Evolutionary conservation across 2,888 invertebrate species (phyloP).

Genomic region (Macrophya annulata): DNA sequence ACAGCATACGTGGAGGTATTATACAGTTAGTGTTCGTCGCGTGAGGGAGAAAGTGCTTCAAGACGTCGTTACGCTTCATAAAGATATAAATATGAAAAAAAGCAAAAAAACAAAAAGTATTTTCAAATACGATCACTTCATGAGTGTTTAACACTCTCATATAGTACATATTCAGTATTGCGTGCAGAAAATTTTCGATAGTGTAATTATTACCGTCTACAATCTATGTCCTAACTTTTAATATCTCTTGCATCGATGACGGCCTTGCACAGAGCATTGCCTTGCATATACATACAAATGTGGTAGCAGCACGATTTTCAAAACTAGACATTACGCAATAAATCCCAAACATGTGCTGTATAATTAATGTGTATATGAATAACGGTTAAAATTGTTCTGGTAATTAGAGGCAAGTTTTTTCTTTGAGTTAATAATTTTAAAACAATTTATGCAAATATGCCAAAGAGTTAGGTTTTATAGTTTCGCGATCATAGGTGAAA

Average conservation of each 20-base stretch:
- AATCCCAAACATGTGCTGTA: background rate
- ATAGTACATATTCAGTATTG: background rate
- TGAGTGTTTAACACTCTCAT: background rate
- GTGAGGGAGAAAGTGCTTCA: conserved; percentile 40
- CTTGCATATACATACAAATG: background rate
- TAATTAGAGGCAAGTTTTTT: background rate
- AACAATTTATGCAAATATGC: background rate
- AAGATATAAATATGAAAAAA: background rate
- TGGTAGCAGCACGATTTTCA: background rate
- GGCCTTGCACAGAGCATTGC: background rate
- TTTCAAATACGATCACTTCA: background rate
- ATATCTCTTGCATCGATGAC: conserved; percentile 18
- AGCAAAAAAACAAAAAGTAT: no score
- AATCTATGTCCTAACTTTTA: conserved; percentile 1
- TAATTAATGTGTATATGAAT: background rate
- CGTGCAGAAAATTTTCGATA: background rate
- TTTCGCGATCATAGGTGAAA: background rate
- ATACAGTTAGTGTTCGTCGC: background rate
- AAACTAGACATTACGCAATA: background rate
- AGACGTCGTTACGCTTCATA: conserved; percentile 7
- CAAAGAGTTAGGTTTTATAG: background rate
- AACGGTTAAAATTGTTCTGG: background rate
- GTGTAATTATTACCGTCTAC: conserved; percentile 13
- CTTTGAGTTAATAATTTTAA: background rate
- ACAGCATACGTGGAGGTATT: background rate